Evolutionary conservation across 1,140 invertebrate species (phyloP), one percentile per base, ranked within the genome.

Genomic region (Heliconius congener): DNA sequence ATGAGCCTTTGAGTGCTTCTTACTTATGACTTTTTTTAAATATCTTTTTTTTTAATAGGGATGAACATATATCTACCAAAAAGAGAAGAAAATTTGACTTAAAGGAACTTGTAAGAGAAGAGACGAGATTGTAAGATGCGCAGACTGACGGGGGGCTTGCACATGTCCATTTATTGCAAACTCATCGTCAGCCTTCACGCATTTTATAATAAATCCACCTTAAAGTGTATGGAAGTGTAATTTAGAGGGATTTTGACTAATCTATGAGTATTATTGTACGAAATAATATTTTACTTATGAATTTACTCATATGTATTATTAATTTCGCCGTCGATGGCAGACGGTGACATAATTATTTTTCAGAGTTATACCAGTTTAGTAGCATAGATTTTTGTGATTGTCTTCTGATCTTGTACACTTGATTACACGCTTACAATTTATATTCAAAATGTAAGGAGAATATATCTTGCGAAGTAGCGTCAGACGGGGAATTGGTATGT

Each of bases 171-270:
- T 30, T 66, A 66, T 66, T 66, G 60, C 60, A 66, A 66, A 66
- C 60, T 66, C 60, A 66, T 66, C 60, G 60, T 66, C 60, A 66
- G 60, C 60, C 60, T 66, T 66, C 60, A 30, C 60, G 60, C 60
- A 66, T 66, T 30, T 66, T 66, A 66, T 66, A 27, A 66, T 66
- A 27, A 27, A 66, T 27, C 60, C 27, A 30, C 30, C 13, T 16
- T 30, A 66, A 66, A 9, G 9, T 9, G 11, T 66, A 66, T 13
- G 60, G 23, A 27, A 66, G 11, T 57, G 8, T 23, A 8, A 23
- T 23, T 57, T 30, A 3, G 57, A n/a, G 55, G 27, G 8, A 27
- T 19, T n/a, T 2, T 60, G 55, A 60, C 0, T 66, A 66, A 8
- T 66, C 9, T 66, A 11, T 66, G 23, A 2, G 55, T 57, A 1